Percentiles rank a stretch among this genome's conserved stretches.
phyloP scores from a whole-genome alignment of 2,888 invertebrate genomes.

The Bhutanitis thaidina region DNA sequence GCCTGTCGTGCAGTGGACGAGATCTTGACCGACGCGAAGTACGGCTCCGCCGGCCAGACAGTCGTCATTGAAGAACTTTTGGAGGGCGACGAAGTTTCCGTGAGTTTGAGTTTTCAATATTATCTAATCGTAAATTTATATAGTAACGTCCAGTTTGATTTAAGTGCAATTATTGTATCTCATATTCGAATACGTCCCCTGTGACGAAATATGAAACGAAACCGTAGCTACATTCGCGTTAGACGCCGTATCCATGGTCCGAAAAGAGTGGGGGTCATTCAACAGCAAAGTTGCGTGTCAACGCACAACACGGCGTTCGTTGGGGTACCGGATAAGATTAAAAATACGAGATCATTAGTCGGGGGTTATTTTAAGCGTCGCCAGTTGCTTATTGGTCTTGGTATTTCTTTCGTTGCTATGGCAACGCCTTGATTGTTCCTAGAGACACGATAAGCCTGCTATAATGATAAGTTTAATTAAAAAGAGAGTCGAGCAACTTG shows the following conservation, averaged over 20 bases:
- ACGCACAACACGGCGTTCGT: neutral
- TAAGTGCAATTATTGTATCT: too few species aligned
- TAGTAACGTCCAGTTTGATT: too few species aligned
- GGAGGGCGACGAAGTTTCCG: conserved; percentile 96
- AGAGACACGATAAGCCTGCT: neutral
- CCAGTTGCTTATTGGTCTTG: neutral
- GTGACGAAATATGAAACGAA: too few species aligned
- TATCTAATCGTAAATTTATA: too few species aligned
- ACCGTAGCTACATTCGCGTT: too few species aligned
- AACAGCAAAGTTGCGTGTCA: conserved; percentile 6
- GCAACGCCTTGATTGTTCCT: conserved; percentile 14
- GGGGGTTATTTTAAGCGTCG: conserved; percentile 1
- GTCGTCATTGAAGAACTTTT: conserved; percentile 95
- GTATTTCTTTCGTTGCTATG: conserved; percentile 10
- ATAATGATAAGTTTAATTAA: conserved; percentile 1
- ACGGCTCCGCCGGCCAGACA: conserved; percentile 90
- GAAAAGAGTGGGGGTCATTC: conserved; percentile 12
- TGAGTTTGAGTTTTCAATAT: conserved; percentile 56
- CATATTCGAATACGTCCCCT: too few species aligned
- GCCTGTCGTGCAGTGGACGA: conserved; percentile 92
- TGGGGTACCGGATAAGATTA: conserved; percentile 24
- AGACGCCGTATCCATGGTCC: neutral
- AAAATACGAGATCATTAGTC: neutral
- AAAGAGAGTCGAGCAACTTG: neutral
- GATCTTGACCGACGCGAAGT: conserved; percentile 88